A percentile compares a stretch with the other conserved stretches of the same genome.
These are phyloP conservation scores for Saguinus imperator DNA, from an alignment of 2,113 vertebrate genomes.

Conservation along the genomic window DNA sequence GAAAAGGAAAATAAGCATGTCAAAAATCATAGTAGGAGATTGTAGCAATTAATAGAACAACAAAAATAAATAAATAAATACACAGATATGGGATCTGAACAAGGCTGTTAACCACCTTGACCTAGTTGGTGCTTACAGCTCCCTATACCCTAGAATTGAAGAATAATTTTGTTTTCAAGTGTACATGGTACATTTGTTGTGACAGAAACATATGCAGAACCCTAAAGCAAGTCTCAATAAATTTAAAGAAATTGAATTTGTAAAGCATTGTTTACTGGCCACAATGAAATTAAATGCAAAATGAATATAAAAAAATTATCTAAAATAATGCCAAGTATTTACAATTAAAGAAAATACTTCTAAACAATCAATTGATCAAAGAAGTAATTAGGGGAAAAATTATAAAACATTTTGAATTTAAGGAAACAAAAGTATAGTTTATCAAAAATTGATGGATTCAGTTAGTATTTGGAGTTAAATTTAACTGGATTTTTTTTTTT, in stretches of 20 bases:
- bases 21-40: not conserved
- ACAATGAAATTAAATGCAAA: not conserved
- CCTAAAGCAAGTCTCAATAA: not conserved
- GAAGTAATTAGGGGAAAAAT: not conserved
- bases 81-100: not conserved
- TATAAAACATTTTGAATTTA: constrained; percentile 18
- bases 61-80: not conserved
- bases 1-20: not conserved
- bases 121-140: not conserved
- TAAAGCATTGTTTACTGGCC: not conserved
- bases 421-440: not conserved
- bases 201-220: not conserved
- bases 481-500: too few species aligned
- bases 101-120: not conserved
- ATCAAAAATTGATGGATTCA: not conserved
- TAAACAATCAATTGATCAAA: not conserved
- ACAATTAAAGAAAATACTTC: not conserved
- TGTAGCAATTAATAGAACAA: not conserved
- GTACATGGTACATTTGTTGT: not conserved
- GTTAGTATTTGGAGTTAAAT: not conserved
- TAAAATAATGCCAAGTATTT: not conserved
- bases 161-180: not conserved
- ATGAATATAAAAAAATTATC: not conserved
- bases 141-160: not conserved
- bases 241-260: not conserved